Conservation (phyloP, 2,888 invertebrate genomes). For the Drosophila longiperda region DNA sequence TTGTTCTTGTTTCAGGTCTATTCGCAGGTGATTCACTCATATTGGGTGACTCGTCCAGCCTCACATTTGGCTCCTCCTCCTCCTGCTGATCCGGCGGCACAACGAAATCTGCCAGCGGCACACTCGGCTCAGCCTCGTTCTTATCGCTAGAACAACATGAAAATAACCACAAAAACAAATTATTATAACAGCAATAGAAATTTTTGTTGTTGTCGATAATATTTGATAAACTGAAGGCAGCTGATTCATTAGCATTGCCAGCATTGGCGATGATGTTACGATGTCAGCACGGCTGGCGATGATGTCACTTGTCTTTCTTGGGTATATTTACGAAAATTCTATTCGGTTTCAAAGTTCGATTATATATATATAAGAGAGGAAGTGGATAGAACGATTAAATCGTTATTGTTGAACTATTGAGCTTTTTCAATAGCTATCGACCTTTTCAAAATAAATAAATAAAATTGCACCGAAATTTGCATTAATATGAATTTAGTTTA, state of each 20-base stretch:
- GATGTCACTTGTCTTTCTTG: slow-evolving; percentile 51
- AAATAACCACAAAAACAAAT: background rate
- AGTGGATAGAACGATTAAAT: too few relatives aligned
- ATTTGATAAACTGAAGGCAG: slow-evolving; percentile 26
- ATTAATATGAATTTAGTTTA: too few relatives aligned
- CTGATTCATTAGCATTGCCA: slow-evolving; percentile 67
- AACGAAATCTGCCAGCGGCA: slow-evolving; percentile 64
- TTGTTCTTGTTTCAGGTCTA: slow-evolving; percentile 6
- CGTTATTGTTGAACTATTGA: too few relatives aligned
- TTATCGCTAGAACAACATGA: slow-evolving; percentile 48
- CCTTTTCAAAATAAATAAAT: too few relatives aligned
- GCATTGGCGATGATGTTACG: too few relatives aligned
- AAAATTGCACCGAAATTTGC: too few relatives aligned
- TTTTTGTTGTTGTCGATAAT: slow-evolving; percentile 22
- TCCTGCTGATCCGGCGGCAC: slow-evolving; percentile 55
- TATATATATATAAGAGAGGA: too few relatives aligned
- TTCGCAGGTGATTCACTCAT: slow-evolving; percentile 59
- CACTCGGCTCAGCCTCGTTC: slow-evolving; percentile 42
- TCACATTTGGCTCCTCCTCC: slow-evolving; percentile 61
- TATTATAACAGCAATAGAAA: slow-evolving; percentile 14
- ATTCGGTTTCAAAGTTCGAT: background rate
- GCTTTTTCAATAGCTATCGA: too few relatives aligned
- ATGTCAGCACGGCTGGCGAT: slow-evolving; percentile 8
- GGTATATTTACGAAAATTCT: slow-evolving; percentile 21
- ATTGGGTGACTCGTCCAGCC: slow-evolving; percentile 48